Conservation (phyloP, 2,888 invertebrate genomes). For the Thysanoteuthis rhombus region DNA sequence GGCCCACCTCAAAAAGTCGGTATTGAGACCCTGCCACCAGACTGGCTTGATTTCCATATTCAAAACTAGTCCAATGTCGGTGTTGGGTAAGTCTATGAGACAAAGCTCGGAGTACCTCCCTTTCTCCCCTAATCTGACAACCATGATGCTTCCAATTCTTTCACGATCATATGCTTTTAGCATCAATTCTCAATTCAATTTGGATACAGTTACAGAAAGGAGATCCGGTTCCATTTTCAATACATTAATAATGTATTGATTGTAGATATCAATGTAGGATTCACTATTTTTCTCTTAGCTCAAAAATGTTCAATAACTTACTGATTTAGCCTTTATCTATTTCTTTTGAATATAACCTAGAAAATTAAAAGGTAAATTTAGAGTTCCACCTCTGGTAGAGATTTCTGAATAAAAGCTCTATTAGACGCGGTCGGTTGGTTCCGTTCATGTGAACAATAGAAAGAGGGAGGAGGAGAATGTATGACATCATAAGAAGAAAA, state of each 20-base stretch:
- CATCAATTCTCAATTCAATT: neutral
- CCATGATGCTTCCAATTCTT: neutral
- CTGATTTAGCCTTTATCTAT: neutral
- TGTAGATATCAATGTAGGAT: neutral
- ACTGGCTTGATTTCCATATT: no score
- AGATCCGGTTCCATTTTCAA: neutral
- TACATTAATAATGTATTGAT: neutral
- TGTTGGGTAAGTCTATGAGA: no score
- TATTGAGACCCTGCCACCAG: no score
- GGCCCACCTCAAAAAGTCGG: no score
- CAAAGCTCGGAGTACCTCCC: no score
- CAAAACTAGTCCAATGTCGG: no score
- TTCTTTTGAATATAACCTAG: neutral
- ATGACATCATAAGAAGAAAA: no score
- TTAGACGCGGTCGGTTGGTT: no score
- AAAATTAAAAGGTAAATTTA: neutral
- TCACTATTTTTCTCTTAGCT: neutral
- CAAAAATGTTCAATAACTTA: neutral
- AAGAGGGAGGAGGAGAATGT: no score
- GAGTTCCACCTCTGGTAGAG: neutral
- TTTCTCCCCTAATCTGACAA: neutral
- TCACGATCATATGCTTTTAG: neutral
- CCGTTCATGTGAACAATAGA: no score
- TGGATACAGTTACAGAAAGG: neutral
- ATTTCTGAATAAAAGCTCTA: neutral